Evolutionary conservation across 2,797 vertebrate genomes (phyloP), one percentile per base, ranked within the genome.

Genomic region (Poecilia gillii): DNA sequence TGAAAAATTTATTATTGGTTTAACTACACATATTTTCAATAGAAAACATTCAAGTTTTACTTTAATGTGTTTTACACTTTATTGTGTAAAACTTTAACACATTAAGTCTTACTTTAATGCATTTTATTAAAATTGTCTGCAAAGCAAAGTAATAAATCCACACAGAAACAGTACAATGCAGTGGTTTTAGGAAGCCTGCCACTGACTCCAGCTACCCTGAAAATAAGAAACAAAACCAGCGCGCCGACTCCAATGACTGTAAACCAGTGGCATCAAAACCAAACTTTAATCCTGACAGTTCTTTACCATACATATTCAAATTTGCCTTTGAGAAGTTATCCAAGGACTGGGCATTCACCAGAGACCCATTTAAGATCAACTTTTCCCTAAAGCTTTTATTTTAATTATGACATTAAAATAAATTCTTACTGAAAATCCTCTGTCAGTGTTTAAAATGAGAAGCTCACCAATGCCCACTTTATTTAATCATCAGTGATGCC

Each of bases 401-500:
- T 51, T 51, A 51, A 51, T 51, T 51, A 55, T 11, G 23, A 18
- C 6, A 33, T 36, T 64, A 33, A 64, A 36, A 39, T 66, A 64
- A 64, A 18, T 23, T 20, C 33, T 3, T 66, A 8, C 36, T 39
- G 33, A 66, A 66, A 66, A 66, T 4, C 31, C 7, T 64, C 7
- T 68, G 41, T 64, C 62, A 39, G 9, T 41, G 59, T 64, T 18
- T 3, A 33, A 33, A 55, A 55, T n/a, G 23, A 55, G 53, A 33
- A 18, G 28, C 6, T 36, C 16, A 16, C 31, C 1, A 47, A 46
- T 46, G 28, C 5, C 11, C 28, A n/a, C 18, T 39, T 73, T 36
- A 51, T 5, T 53, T 64, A 62, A 74, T 18, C 71, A 81, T 80
- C 74, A 78, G 3, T 73, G 70, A 83, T 77, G 62, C 70, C 78